Evolutionary conservation across 1,140 invertebrate species (phyloP), one percentile per base, ranked within the genome.

Genomic region (Dinothrombium tinctorium): DNA sequence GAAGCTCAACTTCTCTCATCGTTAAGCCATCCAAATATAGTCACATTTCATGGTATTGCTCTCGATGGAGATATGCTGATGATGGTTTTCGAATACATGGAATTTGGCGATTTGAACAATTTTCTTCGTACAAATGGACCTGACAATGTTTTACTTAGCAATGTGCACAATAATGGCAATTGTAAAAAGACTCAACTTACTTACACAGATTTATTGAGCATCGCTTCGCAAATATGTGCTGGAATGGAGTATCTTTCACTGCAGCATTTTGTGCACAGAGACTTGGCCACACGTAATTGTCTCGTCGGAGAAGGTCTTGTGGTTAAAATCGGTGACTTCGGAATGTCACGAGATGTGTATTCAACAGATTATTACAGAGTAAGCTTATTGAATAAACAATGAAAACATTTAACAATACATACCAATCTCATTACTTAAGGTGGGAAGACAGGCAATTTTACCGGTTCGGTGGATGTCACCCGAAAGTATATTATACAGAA

Each of bases 61-160:
- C 69, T 77, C 8, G 68, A 74, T 47, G 71, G 76, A 33, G 73
- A 75, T 1, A 70, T 75, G 45, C 66, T 75, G n/a, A 69, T 73
- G 44, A 64, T 87, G 40, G 71, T 87, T 1, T 86, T 87, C 79
- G 81, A 89, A 57, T 86, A 72, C 53, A 63, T 87, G 4, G 69
- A 72, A 41, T 69, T 74, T 46, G 77, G 78, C 7, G 83, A 78
- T 0, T 63, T 89, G n/a, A 67, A 74, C 20, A 40, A 38, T 38
- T 38, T 25, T 25, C 40, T 39, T 4, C 4, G 19, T 23, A 21
- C 41, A 11, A 21, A 14, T 2, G 33, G 19, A 17, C 15, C 9
- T 7, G 11, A 8, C 22, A 25, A 25, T 9, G 26, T 15, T 38
- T 38, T 25, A 21, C 15, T 38, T 14, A 26, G 7, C 26, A 28